These are phyloP conservation scores for Tragulus kanchil DNA, from an alignment of 2,113 vertebrate genomes.

Conservation along the genomic window DNA sequence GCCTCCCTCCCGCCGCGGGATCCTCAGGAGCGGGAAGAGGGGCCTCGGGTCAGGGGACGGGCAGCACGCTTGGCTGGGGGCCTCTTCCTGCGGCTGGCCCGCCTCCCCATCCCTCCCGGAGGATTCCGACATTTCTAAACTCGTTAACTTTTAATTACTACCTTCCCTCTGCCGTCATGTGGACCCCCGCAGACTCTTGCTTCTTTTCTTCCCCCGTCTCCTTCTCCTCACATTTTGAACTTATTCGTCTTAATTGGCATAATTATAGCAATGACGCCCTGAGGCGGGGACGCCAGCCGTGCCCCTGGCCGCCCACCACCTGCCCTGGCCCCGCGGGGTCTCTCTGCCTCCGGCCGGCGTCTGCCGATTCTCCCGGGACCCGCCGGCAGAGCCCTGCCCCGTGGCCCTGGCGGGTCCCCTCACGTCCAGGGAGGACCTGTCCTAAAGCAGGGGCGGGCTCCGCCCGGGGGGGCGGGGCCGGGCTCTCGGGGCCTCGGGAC, in stretches of 20 bases:
- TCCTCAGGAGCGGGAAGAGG: neutral
- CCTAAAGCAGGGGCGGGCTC: neutral
- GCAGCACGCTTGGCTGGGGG: neutral
- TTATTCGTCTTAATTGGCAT: conserved; percentile 83
- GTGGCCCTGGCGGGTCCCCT: rapidly evolving
- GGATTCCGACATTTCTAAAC: conserved; percentile 88
- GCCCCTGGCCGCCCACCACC: neutral
- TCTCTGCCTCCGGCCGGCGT: neutral
- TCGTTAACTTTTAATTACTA: conserved; percentile 92
- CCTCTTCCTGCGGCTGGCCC: neutral
- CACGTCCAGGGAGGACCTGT: neutral
- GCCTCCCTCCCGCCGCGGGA: neutral
- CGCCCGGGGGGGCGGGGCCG: neutral
- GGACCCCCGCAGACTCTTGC: too few species aligned
- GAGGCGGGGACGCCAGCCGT: neutral
- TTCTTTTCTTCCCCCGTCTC: neutral
- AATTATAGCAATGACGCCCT: neutral
- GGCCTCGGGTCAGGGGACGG: conserved; percentile 23
- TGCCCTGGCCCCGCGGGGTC: neutral
- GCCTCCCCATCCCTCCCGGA: conserved; percentile 68
- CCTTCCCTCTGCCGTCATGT: conserved; percentile 88
- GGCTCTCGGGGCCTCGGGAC: neutral
- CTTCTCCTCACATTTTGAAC: conserved; percentile 66
- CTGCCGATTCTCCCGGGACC: neutral
- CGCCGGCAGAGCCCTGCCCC: neutral